A percentile compares a stretch with the other conserved stretches of the same genome.
These are phyloP conservation scores for Australoheros facetus DNA, from an alignment of 2,797 vertebrate species.

Conservation along the genomic window DNA sequence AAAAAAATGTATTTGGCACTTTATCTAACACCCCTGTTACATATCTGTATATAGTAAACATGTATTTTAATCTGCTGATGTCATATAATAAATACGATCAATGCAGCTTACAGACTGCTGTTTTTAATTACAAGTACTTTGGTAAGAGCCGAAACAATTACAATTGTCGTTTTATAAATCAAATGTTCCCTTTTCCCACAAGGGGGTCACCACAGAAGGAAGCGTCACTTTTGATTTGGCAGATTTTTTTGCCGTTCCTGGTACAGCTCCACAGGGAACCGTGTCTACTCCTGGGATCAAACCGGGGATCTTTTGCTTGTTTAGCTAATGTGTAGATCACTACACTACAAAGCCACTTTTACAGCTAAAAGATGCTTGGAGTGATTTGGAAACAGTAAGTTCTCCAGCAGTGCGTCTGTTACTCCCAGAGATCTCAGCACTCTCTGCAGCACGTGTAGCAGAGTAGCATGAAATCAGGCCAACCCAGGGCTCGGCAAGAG, in stretches of 20 bases:
- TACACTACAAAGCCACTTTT: neutral
- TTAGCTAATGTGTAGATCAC: neutral
- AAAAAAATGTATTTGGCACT: conserved; percentile 71
- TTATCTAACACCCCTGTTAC: conserved; percentile 76
- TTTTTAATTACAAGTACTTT: neutral
- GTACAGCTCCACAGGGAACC: neutral
- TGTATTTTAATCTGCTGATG: conserved; percentile 82
- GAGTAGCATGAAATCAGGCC: neutral
- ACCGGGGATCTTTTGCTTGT: neutral
- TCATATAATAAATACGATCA: conserved; percentile 79
- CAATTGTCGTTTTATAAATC: neutral
- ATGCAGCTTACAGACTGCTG: conserved; percentile 35
- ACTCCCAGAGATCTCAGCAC: too few relatives aligned
- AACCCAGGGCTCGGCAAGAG: neutral
- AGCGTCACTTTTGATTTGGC: too few relatives aligned
- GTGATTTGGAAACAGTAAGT: neutral
- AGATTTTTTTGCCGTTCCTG: too few relatives aligned
- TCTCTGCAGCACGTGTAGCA: neutral
- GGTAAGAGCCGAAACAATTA: neutral
- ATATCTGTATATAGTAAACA: conserved; percentile 79
- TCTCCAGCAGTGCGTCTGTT: neutral
- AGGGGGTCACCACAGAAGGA: too few relatives aligned
- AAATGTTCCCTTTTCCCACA: neutral
- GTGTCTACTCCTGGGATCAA: neutral
- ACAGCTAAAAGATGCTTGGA: neutral